phyloP scores from a whole-genome alignment of 2,113 vertebrate genomes.

The Lipophrys pholis region DNA sequence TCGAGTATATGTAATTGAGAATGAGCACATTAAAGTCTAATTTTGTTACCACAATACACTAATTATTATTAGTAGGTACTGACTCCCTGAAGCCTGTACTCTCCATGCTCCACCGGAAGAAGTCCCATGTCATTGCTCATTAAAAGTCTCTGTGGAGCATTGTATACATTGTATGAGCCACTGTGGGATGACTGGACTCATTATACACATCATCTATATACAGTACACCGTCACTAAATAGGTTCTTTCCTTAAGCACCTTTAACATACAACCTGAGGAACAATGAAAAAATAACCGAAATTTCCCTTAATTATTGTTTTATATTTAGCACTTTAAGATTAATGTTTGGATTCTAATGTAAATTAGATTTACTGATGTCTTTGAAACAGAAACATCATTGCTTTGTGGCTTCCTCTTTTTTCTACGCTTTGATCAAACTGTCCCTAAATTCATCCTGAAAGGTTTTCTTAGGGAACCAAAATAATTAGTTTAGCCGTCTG shows the following conservation, averaged over 20 bases:
- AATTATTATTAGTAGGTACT: slow-evolving; percentile 36
- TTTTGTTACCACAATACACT: slow-evolving; percentile 1
- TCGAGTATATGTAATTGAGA: slow-evolving; percentile 10
- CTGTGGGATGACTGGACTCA: slow-evolving; percentile 26
- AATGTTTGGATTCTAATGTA: no score
- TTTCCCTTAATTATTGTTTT: neutral
- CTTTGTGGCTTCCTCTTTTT: neutral
- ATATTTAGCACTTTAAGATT: no score
- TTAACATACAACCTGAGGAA: neutral
- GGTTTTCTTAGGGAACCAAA: slow-evolving; percentile 26
- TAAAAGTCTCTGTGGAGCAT: slow-evolving; percentile 53
- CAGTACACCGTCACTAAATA: slow-evolving; percentile 22
- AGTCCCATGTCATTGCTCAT: slow-evolving; percentile 56
- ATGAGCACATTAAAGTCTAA: slow-evolving; percentile 1
- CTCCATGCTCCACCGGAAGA: slow-evolving; percentile 8
- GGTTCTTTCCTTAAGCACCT: slow-evolving; percentile 10
- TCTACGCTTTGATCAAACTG: slow-evolving; percentile 38
- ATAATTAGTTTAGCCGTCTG: slow-evolving; percentile 44
- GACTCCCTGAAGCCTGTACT: slow-evolving; percentile 20
- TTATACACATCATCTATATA: slow-evolving; percentile 22
- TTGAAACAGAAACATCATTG: no score
- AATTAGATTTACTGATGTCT: no score
- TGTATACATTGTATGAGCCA: slow-evolving; percentile 35
- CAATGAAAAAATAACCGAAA: neutral
- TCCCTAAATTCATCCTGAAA: neutral